These are phyloP conservation scores for Papilio aristodemus DNA, from an alignment of 1,140 invertebrate species.

Conservation along the genomic window DNA sequence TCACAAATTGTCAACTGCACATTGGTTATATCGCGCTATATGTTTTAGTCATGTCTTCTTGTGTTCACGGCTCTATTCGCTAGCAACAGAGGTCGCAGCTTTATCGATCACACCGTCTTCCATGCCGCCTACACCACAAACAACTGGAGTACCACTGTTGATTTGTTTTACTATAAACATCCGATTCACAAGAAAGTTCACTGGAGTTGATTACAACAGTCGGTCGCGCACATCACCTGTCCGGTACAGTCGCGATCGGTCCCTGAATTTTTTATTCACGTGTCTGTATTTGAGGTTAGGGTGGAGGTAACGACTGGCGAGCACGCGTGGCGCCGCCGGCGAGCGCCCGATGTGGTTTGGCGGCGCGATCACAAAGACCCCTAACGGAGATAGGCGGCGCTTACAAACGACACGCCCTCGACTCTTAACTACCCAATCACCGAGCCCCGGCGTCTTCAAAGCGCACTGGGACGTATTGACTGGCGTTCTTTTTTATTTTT, in stretches of 20 bases:
- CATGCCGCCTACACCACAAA: constrained; percentile 36
- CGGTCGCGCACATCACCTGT: not conserved
- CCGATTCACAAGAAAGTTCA: not conserved
- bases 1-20: constrained; percentile 37
- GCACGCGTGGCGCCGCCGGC: constrained; percentile 66
- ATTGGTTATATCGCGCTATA: constrained; percentile 37
- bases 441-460: constrained; percentile 54
- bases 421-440: constrained; percentile 51
- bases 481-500: constrained; percentile 69
- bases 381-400: constrained; percentile 60
- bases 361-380: constrained; percentile 56
- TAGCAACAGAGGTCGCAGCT: constrained; percentile 49
- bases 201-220: not conserved
- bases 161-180: not conserved
- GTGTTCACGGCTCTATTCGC: constrained; percentile 25
- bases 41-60: constrained; percentile 21
- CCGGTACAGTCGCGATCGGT: constrained; percentile 11
- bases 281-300: constrained; percentile 49
- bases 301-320: constrained; percentile 29
- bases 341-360: constrained; percentile 71
- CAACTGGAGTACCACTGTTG: constrained; percentile 16
- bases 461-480: constrained; percentile 72
- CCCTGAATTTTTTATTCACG: constrained; percentile 44
- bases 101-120: constrained; percentile 41
- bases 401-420: constrained; percentile 52